phyloP scores from a whole-genome alignment of 2,113 vertebrate species.

The Trogon melanurus region DNA sequence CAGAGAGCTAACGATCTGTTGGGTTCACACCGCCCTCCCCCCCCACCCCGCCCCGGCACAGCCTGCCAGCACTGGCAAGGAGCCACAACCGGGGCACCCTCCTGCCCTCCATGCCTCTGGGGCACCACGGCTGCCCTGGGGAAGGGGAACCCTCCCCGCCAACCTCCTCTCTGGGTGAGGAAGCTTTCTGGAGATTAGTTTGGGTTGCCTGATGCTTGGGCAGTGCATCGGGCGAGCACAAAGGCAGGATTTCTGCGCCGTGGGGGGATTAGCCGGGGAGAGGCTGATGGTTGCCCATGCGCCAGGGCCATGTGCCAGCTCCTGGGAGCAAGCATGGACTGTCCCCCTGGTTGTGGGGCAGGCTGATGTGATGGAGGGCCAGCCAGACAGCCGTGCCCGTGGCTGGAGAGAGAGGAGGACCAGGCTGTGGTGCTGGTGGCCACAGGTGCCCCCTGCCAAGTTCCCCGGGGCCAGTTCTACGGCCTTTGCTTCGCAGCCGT shows the following conservation, averaged over 20 bases:
- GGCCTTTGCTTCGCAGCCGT: neutral
- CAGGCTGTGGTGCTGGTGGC: neutral
- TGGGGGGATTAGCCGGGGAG: neutral
- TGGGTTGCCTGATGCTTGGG: neutral
- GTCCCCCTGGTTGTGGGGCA: neutral
- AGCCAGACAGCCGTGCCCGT: fast-evolving
- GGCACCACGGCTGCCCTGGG: neutral
- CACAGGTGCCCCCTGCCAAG: neutral
- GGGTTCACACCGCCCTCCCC: no score
- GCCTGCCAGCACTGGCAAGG: neutral
- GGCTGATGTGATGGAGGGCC: neutral
- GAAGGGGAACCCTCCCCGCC: neutral
- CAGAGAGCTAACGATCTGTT: neutral
- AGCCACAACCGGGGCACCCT: neutral
- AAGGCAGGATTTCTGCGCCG: neutral
- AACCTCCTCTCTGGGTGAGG: neutral
- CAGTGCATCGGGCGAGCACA: neutral
- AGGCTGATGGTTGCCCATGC: neutral
- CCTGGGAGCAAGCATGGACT: neutral
- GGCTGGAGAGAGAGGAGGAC: neutral
- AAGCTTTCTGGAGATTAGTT: neutral
- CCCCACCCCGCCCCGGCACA: neutral
- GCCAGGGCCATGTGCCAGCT: fast-evolving
- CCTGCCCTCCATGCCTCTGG: neutral
- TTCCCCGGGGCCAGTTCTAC: neutral